A percentile compares a stretch with the other conserved stretches of the same genome.
phyloP scores from a whole-genome alignment of 2,888 invertebrate genomes.

The Amphiduros pacificus region DNA sequence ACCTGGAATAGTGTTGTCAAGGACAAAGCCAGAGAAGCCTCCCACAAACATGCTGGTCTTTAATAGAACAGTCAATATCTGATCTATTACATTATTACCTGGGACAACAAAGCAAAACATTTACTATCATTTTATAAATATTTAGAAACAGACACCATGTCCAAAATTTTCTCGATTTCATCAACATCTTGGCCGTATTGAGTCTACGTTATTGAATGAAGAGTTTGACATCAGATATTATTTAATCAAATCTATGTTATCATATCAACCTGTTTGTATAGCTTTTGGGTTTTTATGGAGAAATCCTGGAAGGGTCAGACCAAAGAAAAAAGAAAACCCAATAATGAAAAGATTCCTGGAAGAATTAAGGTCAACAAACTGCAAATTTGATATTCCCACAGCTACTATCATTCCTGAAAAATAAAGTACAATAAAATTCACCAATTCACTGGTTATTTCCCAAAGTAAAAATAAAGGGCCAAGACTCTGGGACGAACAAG shows the following conservation, averaged over 20 bases:
- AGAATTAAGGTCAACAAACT: slow-evolving; percentile 74
- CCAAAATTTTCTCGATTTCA: too few species aligned
- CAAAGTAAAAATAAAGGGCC: too few species aligned
- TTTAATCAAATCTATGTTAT: background rate
- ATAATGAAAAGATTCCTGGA: slow-evolving; percentile 85
- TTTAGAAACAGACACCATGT: background rate
- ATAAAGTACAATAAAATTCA: too few species aligned
- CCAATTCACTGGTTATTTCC: too few species aligned
- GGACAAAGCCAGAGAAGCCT: slow-evolving; percentile 56
- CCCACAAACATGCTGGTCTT: slow-evolving; percentile 59
- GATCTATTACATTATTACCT: slow-evolving; percentile 17
- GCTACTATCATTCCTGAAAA: slow-evolving; percentile 51
- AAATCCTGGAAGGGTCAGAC: slow-evolving; percentile 64
- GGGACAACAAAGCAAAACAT: background rate
- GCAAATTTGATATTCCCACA: slow-evolving; percentile 52
- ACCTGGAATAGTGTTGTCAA: slow-evolving; percentile 60
- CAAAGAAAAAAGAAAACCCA: slow-evolving; percentile 84
- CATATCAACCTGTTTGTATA: slow-evolving; percentile 41
- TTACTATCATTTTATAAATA: background rate
- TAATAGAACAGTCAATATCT: slow-evolving; percentile 39
- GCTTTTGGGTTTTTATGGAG: slow-evolving; percentile 34
- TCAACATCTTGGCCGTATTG: too few species aligned
- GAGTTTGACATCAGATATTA: background rate
- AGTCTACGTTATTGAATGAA: too few species aligned
- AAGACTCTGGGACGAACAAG: too few species aligned